Base-by-base conservation (phyloP, 2,888 invertebrate species). In the Eugnorisma glareosa region DNA sequence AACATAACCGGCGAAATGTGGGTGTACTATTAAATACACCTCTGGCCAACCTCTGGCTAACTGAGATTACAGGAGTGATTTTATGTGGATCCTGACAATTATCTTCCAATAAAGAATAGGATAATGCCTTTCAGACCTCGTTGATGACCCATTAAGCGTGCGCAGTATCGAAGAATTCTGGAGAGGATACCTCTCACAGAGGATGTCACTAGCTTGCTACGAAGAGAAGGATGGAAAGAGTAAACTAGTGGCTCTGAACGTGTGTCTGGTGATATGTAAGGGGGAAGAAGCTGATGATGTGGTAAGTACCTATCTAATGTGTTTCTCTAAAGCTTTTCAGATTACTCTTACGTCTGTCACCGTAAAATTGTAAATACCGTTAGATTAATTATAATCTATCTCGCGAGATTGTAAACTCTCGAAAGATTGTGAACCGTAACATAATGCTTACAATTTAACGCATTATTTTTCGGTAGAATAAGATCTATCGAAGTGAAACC, bases 161-260 rank as follows among this genome's bases (percentile, higher is more conserved):
- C 48, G 37, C 0, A 89, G 92, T 48, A 90, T 93, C 3, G 21
- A 28, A 0, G 88, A 89, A 0, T 92, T 93, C 84, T 96, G 95
- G 95, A 83, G 77, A 1, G 82, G 84, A 0, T 88, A 86, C 57
- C 63, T 95, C 0, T 35, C 83, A 0, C 85, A 92, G 74, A 90
- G 95, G 11, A 94, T 93, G 90, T 92, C 92, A 43, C 87, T 95
- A 0, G 96, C 90, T 0, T 95, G 95, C 81, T 96, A 95, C 68
- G 89, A 86, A 5, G 91, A 90, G 15, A 88, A 88, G 11, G 79
- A 91, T 5, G 95, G 94, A 0, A 72, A 81, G 61, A 93, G 89
- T 66, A 91, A 88, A 1, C 87, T 96, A 5, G 93, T 91, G 0
- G 95, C 92, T 0, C 68, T 95, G 0, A 96, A 96, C 67, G 93